phyloP scores from a whole-genome alignment of 1,140 invertebrate species.

The Grapholita molesta region DNA sequence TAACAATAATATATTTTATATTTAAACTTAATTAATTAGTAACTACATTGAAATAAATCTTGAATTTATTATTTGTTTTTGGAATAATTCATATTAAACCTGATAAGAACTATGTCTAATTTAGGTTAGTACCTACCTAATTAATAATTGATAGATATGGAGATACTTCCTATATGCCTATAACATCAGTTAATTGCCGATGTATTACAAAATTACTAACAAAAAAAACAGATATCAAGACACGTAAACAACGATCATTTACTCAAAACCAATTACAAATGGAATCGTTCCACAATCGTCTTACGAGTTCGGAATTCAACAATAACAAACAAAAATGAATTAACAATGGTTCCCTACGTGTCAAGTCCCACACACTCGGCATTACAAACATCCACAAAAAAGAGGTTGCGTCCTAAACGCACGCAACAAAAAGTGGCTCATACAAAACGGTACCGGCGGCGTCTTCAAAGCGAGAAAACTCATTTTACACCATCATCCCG shows the following conservation, averaged over 20 bases:
- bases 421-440: constrained; percentile 54
- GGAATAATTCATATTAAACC: background rate
- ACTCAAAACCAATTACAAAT: constrained; percentile 35
- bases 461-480: constrained; percentile 58
- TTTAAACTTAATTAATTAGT: background rate
- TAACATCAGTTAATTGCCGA: background rate
- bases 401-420: constrained; percentile 65
- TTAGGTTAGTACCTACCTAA: background rate
- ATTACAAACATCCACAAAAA: constrained; percentile 73
- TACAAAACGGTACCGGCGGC: constrained; percentile 67
- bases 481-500: constrained; percentile 67
- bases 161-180: background rate
- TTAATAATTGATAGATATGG: background rate
- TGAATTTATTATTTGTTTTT: background rate
- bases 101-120: background rate
- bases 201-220: background rate
- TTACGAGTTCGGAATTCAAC: constrained; percentile 51
- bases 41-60: background rate
- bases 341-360: constrained; percentile 71
- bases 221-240: background rate
- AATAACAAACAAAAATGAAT: constrained; percentile 63
- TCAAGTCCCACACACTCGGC: constrained; percentile 72
- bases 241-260: background rate
- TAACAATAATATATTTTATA: background rate
- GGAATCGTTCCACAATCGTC: constrained; percentile 34